Evolutionary conservation across 2,888 invertebrate genomes (phyloP), one percentile per base, ranked within the genome.

Genomic region (Orchestes rusci): DNA sequence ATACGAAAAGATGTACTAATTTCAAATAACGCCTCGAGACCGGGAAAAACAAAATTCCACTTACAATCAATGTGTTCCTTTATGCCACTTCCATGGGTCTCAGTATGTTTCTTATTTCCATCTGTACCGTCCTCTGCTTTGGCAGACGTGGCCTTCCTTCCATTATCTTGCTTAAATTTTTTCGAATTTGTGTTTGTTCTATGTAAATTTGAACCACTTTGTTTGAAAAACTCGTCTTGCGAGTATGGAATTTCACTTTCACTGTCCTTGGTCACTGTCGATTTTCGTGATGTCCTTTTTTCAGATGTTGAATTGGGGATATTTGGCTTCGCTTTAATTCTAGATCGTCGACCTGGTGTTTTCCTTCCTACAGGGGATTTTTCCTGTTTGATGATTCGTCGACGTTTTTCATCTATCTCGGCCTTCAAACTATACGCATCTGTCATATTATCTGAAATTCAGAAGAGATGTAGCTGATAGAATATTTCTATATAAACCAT

Each of bases 171-270:
- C 16, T 38, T 12, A 4, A 18, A 29, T 4, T 4, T 12, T 30
- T 19, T 39, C 17, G 3, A 19, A 12, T 40, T 31, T 15, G 28
- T 39, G 16, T 37, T 46, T 23, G 36, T 46, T 27, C 47, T 41
- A 19, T 51, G 47, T 30, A 51, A 23, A 39, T 51, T 51, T 8
- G 51, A 29, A 18, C 51, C 51, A 15, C 47, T 51, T 17, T 35
- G 37, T 23, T 48, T 45, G 20, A 51, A 51, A 32, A 47, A 51
- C 12, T 51, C 47, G 29, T 45, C 42, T 31, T 51, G 51, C 1
- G 49, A 49, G 37, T 43, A 39, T 12, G 18, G 7, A 8, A 18
- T 31, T n/a, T 39, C 15, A 7, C 12, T 4, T 10, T 30, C 23
- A 13, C 4, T 33, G 3, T 28, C 15, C 27, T 40, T 8, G 23